A percentile compares a stretch with the other conserved stretches of the same genome.
These are phyloP conservation scores for Lepidochitona cinerea DNA, from an alignment of 2,888 invertebrate genomes.

Conservation along the genomic window DNA sequence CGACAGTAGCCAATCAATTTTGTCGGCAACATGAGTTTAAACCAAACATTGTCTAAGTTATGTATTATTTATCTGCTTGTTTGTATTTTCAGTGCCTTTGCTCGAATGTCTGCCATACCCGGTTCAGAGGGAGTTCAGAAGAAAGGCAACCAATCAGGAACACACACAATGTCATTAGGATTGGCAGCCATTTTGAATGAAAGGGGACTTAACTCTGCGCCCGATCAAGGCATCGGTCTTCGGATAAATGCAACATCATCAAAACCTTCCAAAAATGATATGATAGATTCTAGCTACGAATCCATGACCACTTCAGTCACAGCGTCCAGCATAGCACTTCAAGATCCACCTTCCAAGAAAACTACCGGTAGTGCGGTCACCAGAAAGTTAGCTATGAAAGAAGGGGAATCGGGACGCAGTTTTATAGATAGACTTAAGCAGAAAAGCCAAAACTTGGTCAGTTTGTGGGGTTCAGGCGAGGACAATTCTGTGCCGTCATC, in stretches of 20 bases:
- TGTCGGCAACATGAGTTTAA: too few relatives aligned
- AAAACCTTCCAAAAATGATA: neutral
- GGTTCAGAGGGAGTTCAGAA: slow-evolving; percentile 10
- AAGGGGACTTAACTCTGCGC: slow-evolving; percentile 76
- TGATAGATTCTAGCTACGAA: neutral
- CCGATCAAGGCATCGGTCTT: neutral
- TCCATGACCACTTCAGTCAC: neutral
- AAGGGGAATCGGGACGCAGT: neutral
- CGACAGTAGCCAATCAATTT: too few relatives aligned
- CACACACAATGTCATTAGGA: slow-evolving; percentile 81
- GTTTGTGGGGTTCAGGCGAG: neutral
- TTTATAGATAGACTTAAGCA: neutral
- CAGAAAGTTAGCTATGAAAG: neutral
- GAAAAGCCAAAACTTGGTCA: neutral
- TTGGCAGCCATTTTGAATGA: slow-evolving; percentile 84
- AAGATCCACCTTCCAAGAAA: neutral
- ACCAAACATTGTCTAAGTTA: too few relatives aligned
- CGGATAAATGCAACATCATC: neutral
- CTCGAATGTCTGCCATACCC: slow-evolving; percentile 25
- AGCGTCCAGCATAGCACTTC: neutral
- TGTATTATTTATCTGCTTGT: neutral
- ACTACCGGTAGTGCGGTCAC: neutral
- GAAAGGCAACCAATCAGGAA: neutral
- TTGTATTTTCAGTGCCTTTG: slow-evolving; percentile 26
- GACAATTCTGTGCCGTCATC: neutral